These are phyloP conservation scores for Papilio dardanus DNA, from an alignment of 1,140 invertebrate genomes.

Conservation along the genomic window DNA sequence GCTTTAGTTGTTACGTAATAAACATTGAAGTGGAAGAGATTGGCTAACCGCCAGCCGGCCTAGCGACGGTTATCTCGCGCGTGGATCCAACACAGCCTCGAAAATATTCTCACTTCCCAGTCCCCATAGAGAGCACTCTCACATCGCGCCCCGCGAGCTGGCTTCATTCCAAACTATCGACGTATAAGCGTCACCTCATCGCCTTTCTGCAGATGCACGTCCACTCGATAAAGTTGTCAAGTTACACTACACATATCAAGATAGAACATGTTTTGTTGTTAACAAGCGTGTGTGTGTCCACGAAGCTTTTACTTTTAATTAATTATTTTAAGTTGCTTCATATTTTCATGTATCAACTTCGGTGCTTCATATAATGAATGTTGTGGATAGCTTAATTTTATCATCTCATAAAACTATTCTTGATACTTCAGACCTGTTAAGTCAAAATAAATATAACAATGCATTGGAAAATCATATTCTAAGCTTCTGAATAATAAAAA, in stretches of 20 bases:
- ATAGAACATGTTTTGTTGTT: constrained; percentile 3
- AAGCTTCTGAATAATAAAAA: not conserved
- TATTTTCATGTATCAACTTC: not conserved
- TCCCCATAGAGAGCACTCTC: constrained; percentile 45
- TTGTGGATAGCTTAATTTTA: not conserved
- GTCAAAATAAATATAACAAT: not conserved
- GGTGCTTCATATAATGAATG: not conserved
- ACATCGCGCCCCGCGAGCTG: constrained; percentile 45
- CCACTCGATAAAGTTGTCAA: constrained; percentile 1
- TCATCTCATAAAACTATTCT: not conserved
- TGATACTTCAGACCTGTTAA: not conserved
- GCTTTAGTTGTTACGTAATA: constrained; percentile 52
- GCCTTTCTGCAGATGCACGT: constrained; percentile 25
- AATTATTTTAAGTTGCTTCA: not conserved
- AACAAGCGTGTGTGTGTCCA: not conserved
- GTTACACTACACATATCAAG: not conserved
- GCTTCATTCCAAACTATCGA: constrained; percentile 42
- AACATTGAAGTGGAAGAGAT: constrained; percentile 49
- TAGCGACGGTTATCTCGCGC: constrained; percentile 61
- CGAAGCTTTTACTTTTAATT: not conserved
- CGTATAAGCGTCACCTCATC: constrained; percentile 5
- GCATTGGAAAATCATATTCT: not conserved
- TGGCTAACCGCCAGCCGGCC: constrained; percentile 62
- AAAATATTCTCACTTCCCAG: constrained; percentile 47
- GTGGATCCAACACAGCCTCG: constrained; percentile 55